Conservation (phyloP, 2,888 invertebrate species). For the Adineta ricciae region DNA sequence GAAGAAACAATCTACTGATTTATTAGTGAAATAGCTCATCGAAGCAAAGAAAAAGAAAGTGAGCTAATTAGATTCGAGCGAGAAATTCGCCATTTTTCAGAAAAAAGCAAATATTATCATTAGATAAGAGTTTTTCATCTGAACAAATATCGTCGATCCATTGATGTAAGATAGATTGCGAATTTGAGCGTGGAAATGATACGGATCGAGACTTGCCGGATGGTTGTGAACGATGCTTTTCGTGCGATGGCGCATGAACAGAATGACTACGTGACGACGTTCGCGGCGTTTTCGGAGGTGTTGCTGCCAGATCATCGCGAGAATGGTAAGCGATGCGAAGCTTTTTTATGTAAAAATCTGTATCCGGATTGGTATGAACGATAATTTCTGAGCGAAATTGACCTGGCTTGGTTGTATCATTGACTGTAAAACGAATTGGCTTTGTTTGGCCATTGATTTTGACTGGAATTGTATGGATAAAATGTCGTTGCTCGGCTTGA, state of each 20-base stretch:
- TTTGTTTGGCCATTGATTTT: neutral
- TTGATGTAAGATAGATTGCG: neutral
- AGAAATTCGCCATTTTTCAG: conserved; percentile 17
- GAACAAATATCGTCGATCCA: conserved; percentile 14
- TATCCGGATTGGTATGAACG: neutral
- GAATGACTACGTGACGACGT: neutral
- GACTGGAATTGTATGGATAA: neutral
- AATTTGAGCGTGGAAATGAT: neutral
- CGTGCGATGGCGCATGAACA: neutral
- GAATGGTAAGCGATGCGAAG: neutral
- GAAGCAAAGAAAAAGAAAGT: neutral
- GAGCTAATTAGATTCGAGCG: neutral
- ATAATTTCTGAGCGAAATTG: neutral
- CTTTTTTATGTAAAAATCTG: neutral
- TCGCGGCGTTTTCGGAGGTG: neutral
- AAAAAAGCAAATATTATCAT: conserved; percentile 10
- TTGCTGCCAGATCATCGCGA: neutral
- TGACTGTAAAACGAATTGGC: neutral
- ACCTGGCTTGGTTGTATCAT: neutral
- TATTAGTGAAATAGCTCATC: neutral
- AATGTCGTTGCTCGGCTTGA: neutral
- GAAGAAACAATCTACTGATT: neutral
- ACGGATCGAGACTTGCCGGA: neutral
- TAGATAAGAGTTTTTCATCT: neutral
- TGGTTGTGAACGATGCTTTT: neutral